Evolutionary conservation across 2,888 invertebrate species (phyloP).

Genomic region (Meteorus cinctellus): DNA sequence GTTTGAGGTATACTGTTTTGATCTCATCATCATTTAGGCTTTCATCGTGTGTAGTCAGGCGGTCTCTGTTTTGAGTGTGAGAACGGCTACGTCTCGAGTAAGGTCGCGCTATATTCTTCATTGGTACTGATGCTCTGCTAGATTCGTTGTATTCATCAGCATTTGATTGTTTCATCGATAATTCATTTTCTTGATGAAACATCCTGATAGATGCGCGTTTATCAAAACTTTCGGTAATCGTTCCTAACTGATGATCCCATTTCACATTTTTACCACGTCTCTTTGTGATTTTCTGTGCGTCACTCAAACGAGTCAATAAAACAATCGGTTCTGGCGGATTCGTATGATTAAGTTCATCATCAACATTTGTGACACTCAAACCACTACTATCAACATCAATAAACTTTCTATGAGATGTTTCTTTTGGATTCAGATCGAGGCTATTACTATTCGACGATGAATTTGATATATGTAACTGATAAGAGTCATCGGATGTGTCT

Average conservation of each 20-base stretch:
- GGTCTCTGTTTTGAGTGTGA: not conserved
- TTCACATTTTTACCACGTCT: slow-evolving; percentile 53
- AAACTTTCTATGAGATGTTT: not conserved
- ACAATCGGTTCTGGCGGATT: slow-evolving; percentile 43
- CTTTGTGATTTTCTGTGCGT: slow-evolving; percentile 56
- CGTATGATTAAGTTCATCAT: not conserved
- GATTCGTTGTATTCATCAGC: not conserved
- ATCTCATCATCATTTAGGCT: slow-evolving; percentile 26
- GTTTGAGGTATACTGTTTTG: slow-evolving; percentile 74
- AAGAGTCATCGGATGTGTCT: slow-evolving; percentile 10
- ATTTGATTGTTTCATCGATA: not conserved
- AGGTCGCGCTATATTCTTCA: not conserved
- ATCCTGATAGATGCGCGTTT: not conserved
- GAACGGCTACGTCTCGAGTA: not conserved
- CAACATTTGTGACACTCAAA: slow-evolving; percentile 18
- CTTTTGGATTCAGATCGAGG: not conserved
- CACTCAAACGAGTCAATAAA: slow-evolving; percentile 54
- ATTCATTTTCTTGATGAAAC: not conserved
- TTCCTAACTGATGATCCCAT: slow-evolving; percentile 46
- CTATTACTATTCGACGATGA: not conserved
- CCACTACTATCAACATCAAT: slow-evolving; percentile 28
- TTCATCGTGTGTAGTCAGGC: not conserved
- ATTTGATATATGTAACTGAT: slow-evolving; percentile 14
- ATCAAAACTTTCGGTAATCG: slow-evolving; percentile 45
- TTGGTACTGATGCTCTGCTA: not conserved